A percentile compares a stretch with the other conserved stretches of the same genome.
Conservation (phyloP, 1,140 invertebrate genomes). For the Radopholus similis region DNA sequence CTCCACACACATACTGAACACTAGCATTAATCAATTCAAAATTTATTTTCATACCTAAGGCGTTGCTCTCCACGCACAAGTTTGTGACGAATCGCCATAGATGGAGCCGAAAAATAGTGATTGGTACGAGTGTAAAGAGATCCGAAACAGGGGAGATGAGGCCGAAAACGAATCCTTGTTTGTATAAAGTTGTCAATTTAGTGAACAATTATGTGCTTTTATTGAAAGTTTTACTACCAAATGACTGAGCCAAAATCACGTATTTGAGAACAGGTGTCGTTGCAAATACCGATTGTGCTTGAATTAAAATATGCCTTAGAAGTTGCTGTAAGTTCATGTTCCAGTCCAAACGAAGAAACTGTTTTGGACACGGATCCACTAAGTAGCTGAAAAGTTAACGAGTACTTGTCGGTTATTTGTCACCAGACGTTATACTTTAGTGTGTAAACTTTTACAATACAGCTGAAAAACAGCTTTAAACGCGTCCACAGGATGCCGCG, state of each 20-base stretch:
- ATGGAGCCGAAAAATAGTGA: constrained; percentile 28
- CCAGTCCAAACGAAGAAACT: too few relatives aligned
- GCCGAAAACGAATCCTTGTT: constrained; percentile 19
- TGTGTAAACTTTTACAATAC: too few relatives aligned
- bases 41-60: constrained; percentile 6
- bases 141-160: constrained; percentile 28
- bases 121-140: constrained; percentile 27
- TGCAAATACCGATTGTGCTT: neutral
- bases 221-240: neutral
- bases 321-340: neutral
- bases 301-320: neutral
- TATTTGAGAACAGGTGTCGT: constrained; percentile 1
- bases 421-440: too few relatives aligned
- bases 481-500: too few relatives aligned
- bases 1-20: constrained; percentile 50
- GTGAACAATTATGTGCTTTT: neutral
- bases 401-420: neutral
- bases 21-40: neutral
- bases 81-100: constrained; percentile 34
- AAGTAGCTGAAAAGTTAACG: neutral
- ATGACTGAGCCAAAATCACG: neutral
- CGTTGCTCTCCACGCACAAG: constrained; percentile 42
- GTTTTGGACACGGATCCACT: neutral
- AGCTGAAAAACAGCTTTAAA: too few relatives aligned
- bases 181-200: neutral